Evolutionary conservation across 2,113 vertebrate species (phyloP).

Genomic region (Phaethornis superciliosus): DNA sequence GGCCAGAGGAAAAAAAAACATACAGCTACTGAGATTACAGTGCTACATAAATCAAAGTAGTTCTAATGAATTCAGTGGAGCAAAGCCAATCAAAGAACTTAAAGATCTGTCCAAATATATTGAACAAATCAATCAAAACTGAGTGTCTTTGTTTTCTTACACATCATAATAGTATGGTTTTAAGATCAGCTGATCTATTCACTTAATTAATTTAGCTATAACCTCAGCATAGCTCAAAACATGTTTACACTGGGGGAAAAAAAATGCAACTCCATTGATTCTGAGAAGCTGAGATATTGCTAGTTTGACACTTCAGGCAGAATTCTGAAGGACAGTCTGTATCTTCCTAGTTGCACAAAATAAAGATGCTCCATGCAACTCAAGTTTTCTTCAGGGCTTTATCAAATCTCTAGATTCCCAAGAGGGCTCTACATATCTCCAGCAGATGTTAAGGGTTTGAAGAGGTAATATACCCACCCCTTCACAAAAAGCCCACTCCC

Average conservation of each 20-base stretch:
- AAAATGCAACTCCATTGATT: not conserved
- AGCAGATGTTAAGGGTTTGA: not conserved
- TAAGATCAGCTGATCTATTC: not conserved
- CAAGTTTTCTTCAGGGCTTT: not conserved
- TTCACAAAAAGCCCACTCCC: not conserved
- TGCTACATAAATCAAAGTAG: not conserved
- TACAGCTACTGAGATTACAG: not conserved
- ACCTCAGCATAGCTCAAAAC: not conserved
- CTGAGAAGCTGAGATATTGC: not conserved
- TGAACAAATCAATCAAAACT: not conserved
- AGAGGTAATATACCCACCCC: not conserved
- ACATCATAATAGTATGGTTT: not conserved
- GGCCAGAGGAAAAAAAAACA: not conserved
- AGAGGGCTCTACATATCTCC: accelerated
- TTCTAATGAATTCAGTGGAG: not conserved
- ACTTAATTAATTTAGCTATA: not conserved
- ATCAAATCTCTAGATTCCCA: not conserved
- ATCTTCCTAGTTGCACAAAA: not conserved
- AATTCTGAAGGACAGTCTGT: not conserved
- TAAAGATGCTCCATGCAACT: not conserved
- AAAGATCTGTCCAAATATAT: not conserved
- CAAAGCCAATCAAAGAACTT: not conserved
- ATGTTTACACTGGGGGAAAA: not conserved
- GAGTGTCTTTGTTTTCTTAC: not conserved
- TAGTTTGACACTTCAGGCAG: not conserved